A percentile compares a stretch with the other conserved stretches of the same genome.
phyloP scores from a whole-genome alignment of 2,113 vertebrate genomes.

The Peromyscus polionotus region DNA sequence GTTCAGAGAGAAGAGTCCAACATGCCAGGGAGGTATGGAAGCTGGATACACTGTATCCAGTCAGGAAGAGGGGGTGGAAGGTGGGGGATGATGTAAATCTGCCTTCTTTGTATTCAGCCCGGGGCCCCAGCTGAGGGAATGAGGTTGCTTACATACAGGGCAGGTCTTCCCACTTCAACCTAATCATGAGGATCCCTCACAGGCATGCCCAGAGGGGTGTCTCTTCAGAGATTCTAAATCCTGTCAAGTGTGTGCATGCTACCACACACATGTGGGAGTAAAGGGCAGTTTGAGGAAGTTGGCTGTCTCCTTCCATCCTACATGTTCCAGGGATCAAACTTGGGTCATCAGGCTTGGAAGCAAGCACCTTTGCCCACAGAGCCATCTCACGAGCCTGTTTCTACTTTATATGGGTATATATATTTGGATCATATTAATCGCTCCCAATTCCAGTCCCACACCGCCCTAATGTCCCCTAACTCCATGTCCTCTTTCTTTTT shows the following conservation, averaged over 20 bases:
- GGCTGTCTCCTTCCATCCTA: not conserved
- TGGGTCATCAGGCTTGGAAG: not conserved
- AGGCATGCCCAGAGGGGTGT: not conserved
- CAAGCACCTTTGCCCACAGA: not conserved
- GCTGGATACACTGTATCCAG: too few species aligned
- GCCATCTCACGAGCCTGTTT: not conserved
- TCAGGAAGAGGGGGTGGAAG: not conserved
- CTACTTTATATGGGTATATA: not conserved
- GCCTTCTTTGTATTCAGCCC: not conserved
- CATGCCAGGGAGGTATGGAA: too few species aligned
- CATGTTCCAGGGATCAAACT: not conserved
- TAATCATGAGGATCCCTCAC: not conserved
- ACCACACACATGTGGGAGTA: not conserved
- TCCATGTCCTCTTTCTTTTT: not conserved
- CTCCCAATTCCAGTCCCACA: not conserved
- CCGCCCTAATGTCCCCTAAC: not conserved
- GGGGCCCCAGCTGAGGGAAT: not conserved
- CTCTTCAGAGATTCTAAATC: not conserved
- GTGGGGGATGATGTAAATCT: not conserved
- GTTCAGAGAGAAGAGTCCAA: not conserved
- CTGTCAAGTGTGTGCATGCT: not conserved
- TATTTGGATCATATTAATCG: not conserved
- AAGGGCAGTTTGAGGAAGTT: not conserved
- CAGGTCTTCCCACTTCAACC: not conserved
- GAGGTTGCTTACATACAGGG: not conserved